Evolutionary conservation across 2,113 vertebrate genomes (phyloP).

Genomic region (Trogon melanurus): DNA sequence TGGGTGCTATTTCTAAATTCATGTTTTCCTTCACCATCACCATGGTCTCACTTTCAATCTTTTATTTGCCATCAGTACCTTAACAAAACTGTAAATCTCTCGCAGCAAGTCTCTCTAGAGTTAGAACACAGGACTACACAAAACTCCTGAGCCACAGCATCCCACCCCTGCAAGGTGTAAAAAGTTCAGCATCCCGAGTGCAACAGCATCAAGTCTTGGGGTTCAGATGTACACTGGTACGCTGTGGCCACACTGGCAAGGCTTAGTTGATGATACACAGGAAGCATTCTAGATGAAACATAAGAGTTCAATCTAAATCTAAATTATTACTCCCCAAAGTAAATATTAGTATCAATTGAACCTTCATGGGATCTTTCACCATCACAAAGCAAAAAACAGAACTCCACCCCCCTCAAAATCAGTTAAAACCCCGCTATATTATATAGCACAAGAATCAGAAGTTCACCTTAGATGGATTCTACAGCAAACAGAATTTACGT

Average conservation of each 20-base stretch:
- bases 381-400: neutral
- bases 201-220: neutral
- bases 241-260: neutral
- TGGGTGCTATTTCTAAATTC: neutral
- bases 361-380: neutral
- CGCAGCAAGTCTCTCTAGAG: neutral
- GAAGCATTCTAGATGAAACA: neutral
- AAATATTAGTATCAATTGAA: neutral
- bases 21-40: neutral
- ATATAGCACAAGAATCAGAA: neutral
- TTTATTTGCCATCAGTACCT: neutral
- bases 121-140: neutral
- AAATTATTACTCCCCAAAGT: neutral
- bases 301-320: neutral
- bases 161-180: neutral
- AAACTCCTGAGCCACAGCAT: neutral
- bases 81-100: neutral
- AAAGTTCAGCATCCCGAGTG: neutral
- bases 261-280: neutral
- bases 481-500: constrained; percentile 39
- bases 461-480: constrained; percentile 31
- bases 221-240: neutral
- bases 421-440: neutral
- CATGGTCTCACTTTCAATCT: neutral
- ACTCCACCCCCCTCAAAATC: neutral